A percentile compares a stretch with the other conserved stretches of the same genome.
These are phyloP conservation scores for Leptonema lineaticorne DNA, from an alignment of 1,140 invertebrate species.

Conservation along the genomic window DNA sequence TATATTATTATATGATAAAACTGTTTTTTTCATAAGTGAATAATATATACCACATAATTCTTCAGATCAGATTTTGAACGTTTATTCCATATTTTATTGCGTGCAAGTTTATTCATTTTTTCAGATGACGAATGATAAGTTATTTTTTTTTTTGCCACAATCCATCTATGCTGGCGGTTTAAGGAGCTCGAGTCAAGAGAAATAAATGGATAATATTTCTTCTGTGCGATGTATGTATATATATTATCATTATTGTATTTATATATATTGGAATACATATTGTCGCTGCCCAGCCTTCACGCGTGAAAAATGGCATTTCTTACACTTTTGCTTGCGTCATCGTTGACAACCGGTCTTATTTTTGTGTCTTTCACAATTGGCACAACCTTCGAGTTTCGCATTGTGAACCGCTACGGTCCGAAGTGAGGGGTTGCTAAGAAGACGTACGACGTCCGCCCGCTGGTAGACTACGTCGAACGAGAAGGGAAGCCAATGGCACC, in stretches of 20 bases:
- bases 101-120: too few relatives aligned
- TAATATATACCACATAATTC: too few relatives aligned
- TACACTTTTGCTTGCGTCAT: conserved; percentile 39
- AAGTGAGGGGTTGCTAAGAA: too few relatives aligned
- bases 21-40: too few relatives aligned
- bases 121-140: conserved; percentile 38
- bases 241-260: not conserved
- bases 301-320: conserved; percentile 41
- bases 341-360: conserved; percentile 37
- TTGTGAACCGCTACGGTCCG: too few relatives aligned
- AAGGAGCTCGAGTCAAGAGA: conserved; percentile 26
- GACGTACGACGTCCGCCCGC: not conserved
- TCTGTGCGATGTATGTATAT: not conserved
- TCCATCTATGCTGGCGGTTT: conserved; percentile 17
- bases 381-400: conserved; percentile 14
- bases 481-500: too few relatives aligned
- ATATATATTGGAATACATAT: not conserved
- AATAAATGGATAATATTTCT: conserved; percentile 40
- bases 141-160: too few relatives aligned
- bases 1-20: too few relatives aligned
- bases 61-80: too few relatives aligned
- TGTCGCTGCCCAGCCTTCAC: not conserved
- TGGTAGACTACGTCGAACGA: too few relatives aligned
- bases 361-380: conserved; percentile 34
- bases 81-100: too few relatives aligned